phyloP scores from a whole-genome alignment of 2,113 vertebrate species.

The Eupsittula cactorum region DNA sequence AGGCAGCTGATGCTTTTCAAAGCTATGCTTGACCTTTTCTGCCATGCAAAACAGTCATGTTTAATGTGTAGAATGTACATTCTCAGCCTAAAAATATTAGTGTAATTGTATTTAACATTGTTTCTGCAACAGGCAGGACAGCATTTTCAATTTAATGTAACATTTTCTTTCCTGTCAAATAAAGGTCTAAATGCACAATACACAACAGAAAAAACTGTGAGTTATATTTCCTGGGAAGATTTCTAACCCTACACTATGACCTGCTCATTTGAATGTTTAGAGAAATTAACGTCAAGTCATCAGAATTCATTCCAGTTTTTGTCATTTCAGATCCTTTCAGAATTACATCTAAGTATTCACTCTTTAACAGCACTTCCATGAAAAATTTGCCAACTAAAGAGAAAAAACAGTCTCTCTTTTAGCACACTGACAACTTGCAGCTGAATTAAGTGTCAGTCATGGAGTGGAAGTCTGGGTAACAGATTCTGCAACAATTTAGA shows the following conservation, averaged over 20 bases:
- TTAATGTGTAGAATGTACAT: not conserved
- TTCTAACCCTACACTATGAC: not conserved
- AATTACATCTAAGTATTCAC: not conserved
- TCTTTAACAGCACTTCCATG: not conserved
- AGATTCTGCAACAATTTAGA: not conserved
- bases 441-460: not conserved
- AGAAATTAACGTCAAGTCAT: not conserved
- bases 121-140: not conserved
- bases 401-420: not conserved
- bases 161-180: not conserved
- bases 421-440: not conserved
- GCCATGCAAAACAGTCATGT: not conserved
- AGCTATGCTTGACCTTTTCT: not conserved
- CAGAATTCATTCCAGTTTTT: not conserved
- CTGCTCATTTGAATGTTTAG: not conserved
- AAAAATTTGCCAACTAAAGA: not conserved
- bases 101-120: not conserved
- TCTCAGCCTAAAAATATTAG: not conserved
- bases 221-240: not conserved
- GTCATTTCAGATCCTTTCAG: not conserved
- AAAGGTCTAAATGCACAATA: not conserved
- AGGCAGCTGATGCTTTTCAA: not conserved
- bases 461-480: not conserved
- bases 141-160: not conserved
- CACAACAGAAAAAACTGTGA: not conserved